Percentiles rank a stretch among this genome's conserved stretches.
Evolutionary conservation across 2,888 invertebrate genomes (phyloP).

Genomic region (Nomada flava): DNA sequence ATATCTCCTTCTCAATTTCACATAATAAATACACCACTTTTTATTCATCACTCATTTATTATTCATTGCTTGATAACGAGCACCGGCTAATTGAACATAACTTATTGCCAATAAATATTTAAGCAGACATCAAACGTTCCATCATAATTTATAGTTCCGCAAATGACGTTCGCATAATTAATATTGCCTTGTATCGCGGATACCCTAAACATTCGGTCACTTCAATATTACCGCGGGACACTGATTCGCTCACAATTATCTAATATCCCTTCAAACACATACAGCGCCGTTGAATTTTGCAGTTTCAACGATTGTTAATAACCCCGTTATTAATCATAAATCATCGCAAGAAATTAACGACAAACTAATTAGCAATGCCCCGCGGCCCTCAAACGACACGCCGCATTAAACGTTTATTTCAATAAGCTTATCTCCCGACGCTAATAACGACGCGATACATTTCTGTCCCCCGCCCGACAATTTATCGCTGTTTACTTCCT

Average conservation of each 20-base stretch:
- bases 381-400: too few species aligned
- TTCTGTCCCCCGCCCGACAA: neutral
- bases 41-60: neutral
- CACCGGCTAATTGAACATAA: neutral
- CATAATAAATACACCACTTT: neutral
- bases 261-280: neutral
- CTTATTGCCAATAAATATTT: neutral
- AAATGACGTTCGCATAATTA: neutral
- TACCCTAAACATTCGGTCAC: neutral
- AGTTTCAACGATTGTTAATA: too few species aligned
- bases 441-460: neutral
- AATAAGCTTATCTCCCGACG: neutral
- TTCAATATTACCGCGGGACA: neutral
- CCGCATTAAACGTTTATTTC: too few species aligned
- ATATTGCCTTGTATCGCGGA: neutral
- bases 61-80: neutral
- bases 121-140: neutral
- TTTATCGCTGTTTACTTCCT: conserved; percentile 9
- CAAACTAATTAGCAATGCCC: too few species aligned
- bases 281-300: too few species aligned
- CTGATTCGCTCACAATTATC: neutral
- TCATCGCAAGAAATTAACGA: neutral
- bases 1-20: neutral
- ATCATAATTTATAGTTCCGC: neutral
- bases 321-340: too few species aligned